These are phyloP conservation scores for Athripsodes cinereus DNA, from an alignment of 2,888 invertebrate genomes.

Conservation along the genomic window DNA sequence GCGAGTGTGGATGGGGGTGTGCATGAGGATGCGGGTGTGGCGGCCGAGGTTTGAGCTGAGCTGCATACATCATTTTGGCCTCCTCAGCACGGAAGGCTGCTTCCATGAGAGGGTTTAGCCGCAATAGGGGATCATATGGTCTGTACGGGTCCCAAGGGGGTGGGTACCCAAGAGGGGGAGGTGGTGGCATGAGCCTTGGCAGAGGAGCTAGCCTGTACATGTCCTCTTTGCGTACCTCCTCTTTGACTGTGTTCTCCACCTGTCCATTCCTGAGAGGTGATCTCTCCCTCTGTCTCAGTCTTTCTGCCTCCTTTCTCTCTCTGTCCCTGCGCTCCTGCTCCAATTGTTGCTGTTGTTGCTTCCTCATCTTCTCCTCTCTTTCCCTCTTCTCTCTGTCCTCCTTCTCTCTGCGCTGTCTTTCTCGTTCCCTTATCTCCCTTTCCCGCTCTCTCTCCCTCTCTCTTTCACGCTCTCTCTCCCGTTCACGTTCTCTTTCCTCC, in stretches of 20 bases:
- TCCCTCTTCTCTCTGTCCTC: slow-evolving; percentile 56
- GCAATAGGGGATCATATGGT: slow-evolving; percentile 64
- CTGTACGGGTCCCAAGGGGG: slow-evolving; percentile 66
- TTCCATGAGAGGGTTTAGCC: slow-evolving; percentile 75
- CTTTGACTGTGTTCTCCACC: slow-evolving; percentile 52
- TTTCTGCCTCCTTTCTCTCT: slow-evolving; percentile 54
- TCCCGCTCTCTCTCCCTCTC: slow-evolving; percentile 54
- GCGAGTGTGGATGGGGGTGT: slow-evolving; percentile 46
- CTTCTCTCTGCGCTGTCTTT: slow-evolving; percentile 48
- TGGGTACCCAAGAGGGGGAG: slow-evolving; percentile 51
- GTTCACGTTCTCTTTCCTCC: slow-evolving; percentile 50
- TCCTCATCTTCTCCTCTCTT: slow-evolving; percentile 48
- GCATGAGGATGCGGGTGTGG: slow-evolving; percentile 43
- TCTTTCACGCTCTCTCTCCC: slow-evolving; percentile 51
- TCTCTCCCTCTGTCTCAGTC: slow-evolving; percentile 60
- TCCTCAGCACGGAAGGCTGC: slow-evolving; percentile 73
- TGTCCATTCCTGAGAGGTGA: slow-evolving; percentile 72
- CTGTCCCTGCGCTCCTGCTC: slow-evolving; percentile 54
- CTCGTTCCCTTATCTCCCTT: slow-evolving; percentile 48
- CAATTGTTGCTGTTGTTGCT: slow-evolving; percentile 39
- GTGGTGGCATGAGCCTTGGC: slow-evolving; percentile 35
- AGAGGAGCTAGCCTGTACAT: slow-evolving; percentile 29
- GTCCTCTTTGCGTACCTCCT: slow-evolving; percentile 54
- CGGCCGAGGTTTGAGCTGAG: slow-evolving; percentile 54
- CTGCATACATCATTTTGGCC: slow-evolving; percentile 68